These are phyloP conservation scores for Plestiodon gilberti DNA, from an alignment of 2,113 vertebrate species.

Conservation along the genomic window DNA sequence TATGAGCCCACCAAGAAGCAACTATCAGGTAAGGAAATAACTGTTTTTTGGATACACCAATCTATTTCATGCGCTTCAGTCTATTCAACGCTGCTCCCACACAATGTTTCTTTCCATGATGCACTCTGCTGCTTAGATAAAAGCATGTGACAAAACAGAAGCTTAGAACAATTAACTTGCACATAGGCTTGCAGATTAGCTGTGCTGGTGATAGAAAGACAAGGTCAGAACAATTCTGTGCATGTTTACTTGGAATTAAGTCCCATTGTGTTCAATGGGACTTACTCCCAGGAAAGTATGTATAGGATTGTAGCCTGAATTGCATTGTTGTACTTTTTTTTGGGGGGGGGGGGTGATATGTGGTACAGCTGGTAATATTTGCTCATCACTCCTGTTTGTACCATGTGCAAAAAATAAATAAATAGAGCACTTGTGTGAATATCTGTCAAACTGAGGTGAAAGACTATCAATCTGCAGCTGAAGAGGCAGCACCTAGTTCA, in stretches of 20 bases:
- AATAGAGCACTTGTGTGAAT: constrained; percentile 26
- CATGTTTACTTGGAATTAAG: no score
- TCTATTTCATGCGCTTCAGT: background rate
- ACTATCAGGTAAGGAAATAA: background rate
- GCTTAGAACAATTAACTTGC: constrained; percentile 4
- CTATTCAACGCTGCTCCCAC: background rate
- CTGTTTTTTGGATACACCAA: background rate
- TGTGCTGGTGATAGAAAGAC: constrained; percentile 6
- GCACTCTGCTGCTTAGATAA: background rate
- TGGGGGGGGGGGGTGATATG: constrained; percentile 19
- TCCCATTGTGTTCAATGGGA: no score
- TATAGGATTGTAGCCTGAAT: no score
- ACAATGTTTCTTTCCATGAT: background rate
- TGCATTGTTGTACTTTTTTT: background rate
- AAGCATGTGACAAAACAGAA: background rate
- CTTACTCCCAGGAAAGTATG: no score
- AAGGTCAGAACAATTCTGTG: no score
- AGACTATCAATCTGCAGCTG: constrained; percentile 27
- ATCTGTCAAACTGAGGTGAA: constrained; percentile 40
- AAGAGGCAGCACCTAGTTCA: background rate
- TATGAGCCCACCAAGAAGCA: background rate
- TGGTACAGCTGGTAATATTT: constrained; percentile 37
- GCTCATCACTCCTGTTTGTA: constrained; percentile 27
- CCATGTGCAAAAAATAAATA: constrained; percentile 23
- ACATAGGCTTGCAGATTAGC: background rate